Evolutionary conservation across 2,797 vertebrate species (phyloP).

Genomic region (Sebastes steindachneri): DNA sequence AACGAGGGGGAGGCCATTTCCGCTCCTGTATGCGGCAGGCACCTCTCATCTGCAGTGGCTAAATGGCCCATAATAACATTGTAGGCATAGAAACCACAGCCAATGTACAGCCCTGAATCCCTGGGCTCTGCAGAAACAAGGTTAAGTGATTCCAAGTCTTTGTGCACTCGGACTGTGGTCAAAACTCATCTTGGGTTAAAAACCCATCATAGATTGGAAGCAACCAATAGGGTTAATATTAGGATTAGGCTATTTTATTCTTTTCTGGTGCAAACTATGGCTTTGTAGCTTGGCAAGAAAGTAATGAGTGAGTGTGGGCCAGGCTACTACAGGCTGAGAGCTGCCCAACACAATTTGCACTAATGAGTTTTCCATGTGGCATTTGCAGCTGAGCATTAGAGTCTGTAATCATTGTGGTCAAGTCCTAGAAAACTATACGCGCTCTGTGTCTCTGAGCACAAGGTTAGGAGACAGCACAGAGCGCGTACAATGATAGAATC

Average conservation of each 20-base stretch:
- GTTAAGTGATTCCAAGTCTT: constrained; percentile 22
- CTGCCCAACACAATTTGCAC: constrained; percentile 39
- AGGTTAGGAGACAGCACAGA: constrained; percentile 24
- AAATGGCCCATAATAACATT: constrained; percentile 45
- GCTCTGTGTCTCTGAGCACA: constrained; percentile 37
- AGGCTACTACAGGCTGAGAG: constrained; percentile 31
- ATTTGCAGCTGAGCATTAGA: constrained; percentile 61
- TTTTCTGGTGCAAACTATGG: constrained; percentile 5
- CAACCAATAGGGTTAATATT: not conserved
- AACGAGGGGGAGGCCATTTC: constrained; percentile 40
- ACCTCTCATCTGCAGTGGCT: constrained; percentile 29
- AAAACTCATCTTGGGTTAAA: not conserved
- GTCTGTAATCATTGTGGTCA: constrained; percentile 60
- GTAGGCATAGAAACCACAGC: constrained; percentile 49
- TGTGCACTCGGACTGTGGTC: not conserved
- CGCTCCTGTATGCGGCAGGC: constrained; percentile 28
- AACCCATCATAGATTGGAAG: not conserved
- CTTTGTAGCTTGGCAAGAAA: constrained; percentile 26
- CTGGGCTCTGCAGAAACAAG: not conserved
- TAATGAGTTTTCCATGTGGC: constrained; percentile 78
- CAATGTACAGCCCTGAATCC: not conserved
- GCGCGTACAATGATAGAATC: constrained; percentile 35
- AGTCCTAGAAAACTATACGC: constrained; percentile 46
- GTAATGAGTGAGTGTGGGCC: constrained; percentile 6
- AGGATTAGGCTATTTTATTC: not conserved